phyloP scores from a whole-genome alignment of 53 echinoderm and acorn worm genomes.

The Arbacia lixula region DNA sequence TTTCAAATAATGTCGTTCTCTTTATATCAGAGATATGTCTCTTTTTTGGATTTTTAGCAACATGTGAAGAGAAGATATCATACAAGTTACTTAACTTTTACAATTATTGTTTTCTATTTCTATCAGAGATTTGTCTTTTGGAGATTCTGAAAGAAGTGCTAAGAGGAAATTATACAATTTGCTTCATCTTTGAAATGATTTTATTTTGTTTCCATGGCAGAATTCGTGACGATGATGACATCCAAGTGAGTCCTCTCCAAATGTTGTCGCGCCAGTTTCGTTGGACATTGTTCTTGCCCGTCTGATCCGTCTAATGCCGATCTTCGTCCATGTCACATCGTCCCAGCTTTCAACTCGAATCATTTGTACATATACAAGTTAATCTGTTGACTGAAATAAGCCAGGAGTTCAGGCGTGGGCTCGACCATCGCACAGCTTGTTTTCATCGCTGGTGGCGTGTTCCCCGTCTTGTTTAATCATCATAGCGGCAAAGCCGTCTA shows the following conservation, averaged over 20 bases:
- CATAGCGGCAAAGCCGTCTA: conserved; percentile 13
- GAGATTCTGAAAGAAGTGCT: too few relatives aligned
- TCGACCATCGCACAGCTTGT: background rate
- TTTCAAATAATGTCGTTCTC: too few relatives aligned
- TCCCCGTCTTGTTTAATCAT: background rate
- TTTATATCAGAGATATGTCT: too few relatives aligned
- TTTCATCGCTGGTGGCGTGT: conserved; percentile 4
- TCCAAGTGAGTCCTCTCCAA: conserved; percentile 33
- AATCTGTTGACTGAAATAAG: conserved; percentile 26
- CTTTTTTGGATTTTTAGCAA: too few relatives aligned
- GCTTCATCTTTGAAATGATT: background rate
- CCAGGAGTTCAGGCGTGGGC: conserved; percentile 2
- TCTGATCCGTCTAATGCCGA: conserved; percentile 7
- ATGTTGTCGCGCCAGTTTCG: too few relatives aligned
- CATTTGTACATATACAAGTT: background rate
- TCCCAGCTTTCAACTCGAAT: conserved; percentile 22
- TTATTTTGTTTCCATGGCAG: background rate
- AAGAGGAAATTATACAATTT: too few relatives aligned
- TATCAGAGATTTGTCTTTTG: too few relatives aligned
- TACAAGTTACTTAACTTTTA: too few relatives aligned
- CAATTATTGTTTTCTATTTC: too few relatives aligned
- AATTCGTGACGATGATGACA: conserved; percentile 47
- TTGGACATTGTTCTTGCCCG: background rate
- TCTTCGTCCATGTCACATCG: background rate
- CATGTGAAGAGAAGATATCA: too few relatives aligned